These are phyloP conservation scores for Solenopsis invicta DNA, from an alignment of 1,140 invertebrate genomes.

Conservation along the genomic window DNA sequence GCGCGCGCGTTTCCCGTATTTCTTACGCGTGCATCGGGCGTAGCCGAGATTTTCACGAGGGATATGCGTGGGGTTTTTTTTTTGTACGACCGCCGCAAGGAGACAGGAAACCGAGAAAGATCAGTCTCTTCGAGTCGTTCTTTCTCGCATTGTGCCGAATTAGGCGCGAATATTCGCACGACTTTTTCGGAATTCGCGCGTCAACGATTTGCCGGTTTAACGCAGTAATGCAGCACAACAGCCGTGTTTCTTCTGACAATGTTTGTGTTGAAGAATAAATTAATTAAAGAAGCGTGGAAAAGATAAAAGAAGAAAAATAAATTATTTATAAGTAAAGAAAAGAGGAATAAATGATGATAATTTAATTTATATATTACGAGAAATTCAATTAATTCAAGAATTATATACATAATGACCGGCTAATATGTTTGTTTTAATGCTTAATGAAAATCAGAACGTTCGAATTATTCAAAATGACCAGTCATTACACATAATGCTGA, in stretches of 20 bases:
- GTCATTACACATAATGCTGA: too few species aligned
- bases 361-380: neutral
- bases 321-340: neutral
- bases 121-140: neutral
- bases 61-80: slow-evolving; percentile 38
- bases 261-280: neutral
- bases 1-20: slow-evolving; percentile 49
- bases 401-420: too few species aligned
- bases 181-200: neutral
- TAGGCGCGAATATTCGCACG: slow-evolving; percentile 18
- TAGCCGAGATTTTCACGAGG: slow-evolving; percentile 41
- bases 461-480: too few species aligned
- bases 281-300: neutral
- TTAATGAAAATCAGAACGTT: too few species aligned
- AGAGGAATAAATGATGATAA: neutral
- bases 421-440: too few species aligned
- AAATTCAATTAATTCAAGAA: too few species aligned
- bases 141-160: slow-evolving; percentile 20
- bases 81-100: neutral
- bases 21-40: slow-evolving; percentile 18
- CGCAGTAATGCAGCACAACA: neutral
- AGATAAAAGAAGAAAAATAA: neutral
- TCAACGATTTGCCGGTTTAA: neutral
- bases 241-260: too few species aligned
- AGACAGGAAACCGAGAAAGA: neutral